Conservation (phyloP, 53 echinoderm and acorn worm species). For the Arbacia lixula region DNA sequence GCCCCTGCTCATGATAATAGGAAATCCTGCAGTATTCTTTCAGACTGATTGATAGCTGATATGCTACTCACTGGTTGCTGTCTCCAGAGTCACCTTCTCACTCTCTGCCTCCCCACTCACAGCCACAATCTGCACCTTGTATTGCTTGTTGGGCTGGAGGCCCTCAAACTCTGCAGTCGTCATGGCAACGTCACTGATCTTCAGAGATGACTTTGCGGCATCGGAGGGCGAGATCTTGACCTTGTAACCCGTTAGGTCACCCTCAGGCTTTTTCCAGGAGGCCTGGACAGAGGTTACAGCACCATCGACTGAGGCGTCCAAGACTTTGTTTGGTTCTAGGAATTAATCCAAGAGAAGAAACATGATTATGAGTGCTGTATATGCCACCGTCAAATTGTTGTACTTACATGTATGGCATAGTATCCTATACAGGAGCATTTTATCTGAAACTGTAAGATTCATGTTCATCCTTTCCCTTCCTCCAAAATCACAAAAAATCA, state of each 20-base stretch:
- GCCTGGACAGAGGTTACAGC: slow-evolving; percentile 66
- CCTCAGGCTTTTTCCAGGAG: slow-evolving; percentile 75
- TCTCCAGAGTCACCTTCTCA: slow-evolving; percentile 74
- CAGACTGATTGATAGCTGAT: too few species aligned
- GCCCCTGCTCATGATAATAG: too few species aligned
- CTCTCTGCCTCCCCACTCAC: slow-evolving; percentile 79
- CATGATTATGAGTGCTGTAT: background rate
- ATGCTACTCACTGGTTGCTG: slow-evolving; percentile 75
- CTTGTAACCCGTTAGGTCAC: slow-evolving; percentile 71
- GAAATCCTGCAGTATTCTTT: too few species aligned
- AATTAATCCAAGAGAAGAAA: background rate
- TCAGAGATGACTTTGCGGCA: slow-evolving; percentile 77
- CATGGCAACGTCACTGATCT: slow-evolving; percentile 76
- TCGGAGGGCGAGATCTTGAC: slow-evolving; percentile 77
- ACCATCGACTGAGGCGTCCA: slow-evolving; percentile 64
- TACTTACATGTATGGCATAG: too few species aligned
- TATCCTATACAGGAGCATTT: too few species aligned
- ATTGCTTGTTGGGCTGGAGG: slow-evolving; percentile 77
- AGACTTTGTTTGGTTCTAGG: slow-evolving; percentile 75
- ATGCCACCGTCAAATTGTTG: too few species aligned
- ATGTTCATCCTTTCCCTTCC: too few species aligned
- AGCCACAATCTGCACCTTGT: slow-evolving; percentile 73
- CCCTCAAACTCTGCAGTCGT: slow-evolving; percentile 83
- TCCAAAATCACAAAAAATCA: too few species aligned
- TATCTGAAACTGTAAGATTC: too few species aligned